phyloP scores from a whole-genome alignment of 2,113 vertebrate genomes.

The Chionis minor region DNA sequence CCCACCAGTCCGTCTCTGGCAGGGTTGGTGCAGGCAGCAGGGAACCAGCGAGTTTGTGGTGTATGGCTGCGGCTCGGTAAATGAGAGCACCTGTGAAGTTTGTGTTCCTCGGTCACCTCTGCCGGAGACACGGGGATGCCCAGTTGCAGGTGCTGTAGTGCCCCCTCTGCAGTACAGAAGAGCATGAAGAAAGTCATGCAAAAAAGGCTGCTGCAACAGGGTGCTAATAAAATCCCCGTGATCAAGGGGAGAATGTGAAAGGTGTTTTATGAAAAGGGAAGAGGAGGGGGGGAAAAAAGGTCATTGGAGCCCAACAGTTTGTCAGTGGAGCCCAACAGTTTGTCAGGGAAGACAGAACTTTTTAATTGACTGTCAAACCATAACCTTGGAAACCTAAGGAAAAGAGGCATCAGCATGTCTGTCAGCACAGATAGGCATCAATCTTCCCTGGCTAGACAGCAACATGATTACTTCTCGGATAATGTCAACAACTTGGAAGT shows the following conservation, averaged over 20 bases:
- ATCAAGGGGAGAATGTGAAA: not conserved
- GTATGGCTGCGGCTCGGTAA: fast-evolving
- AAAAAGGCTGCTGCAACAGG: not conserved
- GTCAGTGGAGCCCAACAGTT: not conserved
- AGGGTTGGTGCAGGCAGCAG: not conserved
- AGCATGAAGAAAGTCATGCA: not conserved
- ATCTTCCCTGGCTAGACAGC: conserved; percentile 4
- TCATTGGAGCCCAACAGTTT: not conserved
- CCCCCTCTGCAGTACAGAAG: fast-evolving
- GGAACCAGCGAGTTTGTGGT: not conserved
- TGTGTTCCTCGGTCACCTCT: not conserved
- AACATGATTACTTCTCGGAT: conserved; percentile 53
- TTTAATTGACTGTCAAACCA: conserved; percentile 47
- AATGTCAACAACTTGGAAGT: conserved; percentile 14
- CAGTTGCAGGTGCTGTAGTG: fast-evolving
- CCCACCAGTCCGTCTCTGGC: not conserved
- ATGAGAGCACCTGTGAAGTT: not conserved
- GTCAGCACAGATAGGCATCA: conserved; percentile 46
- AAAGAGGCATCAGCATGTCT: conserved; percentile 33
- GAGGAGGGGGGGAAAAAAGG: not conserved
- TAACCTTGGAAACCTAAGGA: conserved; percentile 36
- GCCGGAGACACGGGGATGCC: fast-evolving
- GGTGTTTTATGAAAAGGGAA: not conserved
- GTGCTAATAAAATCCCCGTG: not conserved
- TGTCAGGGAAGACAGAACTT: conserved; percentile 33